Percentiles rank a stretch among this genome's conserved stretches.
Evolutionary conservation across 2,888 invertebrate species (phyloP).

Genomic region (Nemapogon koenigi): DNA sequence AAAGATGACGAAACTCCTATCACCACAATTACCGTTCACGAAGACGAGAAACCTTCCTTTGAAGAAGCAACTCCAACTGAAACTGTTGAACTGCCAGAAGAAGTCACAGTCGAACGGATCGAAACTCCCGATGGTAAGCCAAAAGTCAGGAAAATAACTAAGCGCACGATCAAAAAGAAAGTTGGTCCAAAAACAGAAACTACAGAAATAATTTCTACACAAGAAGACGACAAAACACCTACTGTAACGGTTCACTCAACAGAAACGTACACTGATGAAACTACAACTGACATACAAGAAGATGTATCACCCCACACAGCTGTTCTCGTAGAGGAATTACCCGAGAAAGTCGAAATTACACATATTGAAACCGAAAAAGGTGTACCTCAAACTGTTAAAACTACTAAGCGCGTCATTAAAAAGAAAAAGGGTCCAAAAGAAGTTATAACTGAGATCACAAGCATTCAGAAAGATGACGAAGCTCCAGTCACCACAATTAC

Average conservation of each 20-base stretch:
- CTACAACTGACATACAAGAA: conserved; percentile 1
- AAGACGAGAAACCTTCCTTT: conserved; percentile 16
- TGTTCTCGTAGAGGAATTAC: conserved; percentile 2
- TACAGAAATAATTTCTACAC: conserved; percentile 23
- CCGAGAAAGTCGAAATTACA: conserved; percentile 29
- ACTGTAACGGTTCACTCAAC: not conserved
- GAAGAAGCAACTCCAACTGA: conserved; percentile 17
- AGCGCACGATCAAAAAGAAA: conserved; percentile 24
- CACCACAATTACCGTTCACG: conserved; percentile 22
- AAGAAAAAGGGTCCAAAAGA: too few species aligned
- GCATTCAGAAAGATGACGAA: too few species aligned
- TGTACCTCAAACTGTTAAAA: too few species aligned
- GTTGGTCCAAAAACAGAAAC: conserved; percentile 24
- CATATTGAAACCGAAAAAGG: conserved; percentile 39
- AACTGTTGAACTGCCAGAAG: conserved; percentile 14
- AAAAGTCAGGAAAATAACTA: conserved; percentile 13
- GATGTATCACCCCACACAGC: not conserved
- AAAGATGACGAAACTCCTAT: conserved; percentile 24
- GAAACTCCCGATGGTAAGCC: conserved; percentile 1
- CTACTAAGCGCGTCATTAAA: too few species aligned
- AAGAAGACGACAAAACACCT: conserved; percentile 6
- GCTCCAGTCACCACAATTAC: too few species aligned
- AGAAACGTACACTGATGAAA: not conserved
- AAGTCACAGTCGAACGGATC: not conserved
- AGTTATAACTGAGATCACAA: too few species aligned